A percentile compares a stretch with the other conserved stretches of the same genome.
Conservation (phyloP, 2,797 vertebrate species). For the Varecia variegata region DNA sequence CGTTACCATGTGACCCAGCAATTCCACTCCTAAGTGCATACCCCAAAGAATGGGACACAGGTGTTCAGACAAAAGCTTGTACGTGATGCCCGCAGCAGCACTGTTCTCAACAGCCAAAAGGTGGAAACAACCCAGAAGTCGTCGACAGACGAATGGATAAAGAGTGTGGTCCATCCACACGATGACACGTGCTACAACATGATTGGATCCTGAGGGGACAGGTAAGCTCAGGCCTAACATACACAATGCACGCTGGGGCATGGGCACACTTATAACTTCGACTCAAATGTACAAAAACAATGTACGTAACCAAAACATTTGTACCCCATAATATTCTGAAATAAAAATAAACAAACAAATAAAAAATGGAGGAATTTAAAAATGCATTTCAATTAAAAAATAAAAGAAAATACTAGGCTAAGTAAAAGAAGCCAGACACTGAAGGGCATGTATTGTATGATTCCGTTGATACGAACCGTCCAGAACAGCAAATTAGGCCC, state of each 20-base stretch:
- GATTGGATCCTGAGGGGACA: neutral
- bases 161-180: neutral
- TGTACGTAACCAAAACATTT: too few relatives aligned
- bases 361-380: too few relatives aligned
- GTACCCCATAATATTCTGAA: too few relatives aligned
- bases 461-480: fast-evolving
- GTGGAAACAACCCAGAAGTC: neutral
- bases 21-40: neutral
- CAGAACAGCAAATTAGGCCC: neutral
- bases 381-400: too few relatives aligned
- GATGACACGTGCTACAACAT: fast-evolving
- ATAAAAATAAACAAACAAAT: too few relatives aligned
- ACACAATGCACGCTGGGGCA: too few relatives aligned
- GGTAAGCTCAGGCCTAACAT: too few relatives aligned
- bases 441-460: neutral
- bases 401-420: neutral
- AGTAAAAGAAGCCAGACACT: neutral
- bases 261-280: too few relatives aligned
- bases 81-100: neutral
- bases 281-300: too few relatives aligned
- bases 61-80: neutral
- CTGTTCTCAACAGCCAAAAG: neutral
- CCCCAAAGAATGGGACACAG: neutral
- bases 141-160: fast-evolving
- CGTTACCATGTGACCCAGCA: neutral